Conservation (phyloP, 30 jellyfish, hydroid and myxozoan species). For the Hydractinia echinata region DNA sequence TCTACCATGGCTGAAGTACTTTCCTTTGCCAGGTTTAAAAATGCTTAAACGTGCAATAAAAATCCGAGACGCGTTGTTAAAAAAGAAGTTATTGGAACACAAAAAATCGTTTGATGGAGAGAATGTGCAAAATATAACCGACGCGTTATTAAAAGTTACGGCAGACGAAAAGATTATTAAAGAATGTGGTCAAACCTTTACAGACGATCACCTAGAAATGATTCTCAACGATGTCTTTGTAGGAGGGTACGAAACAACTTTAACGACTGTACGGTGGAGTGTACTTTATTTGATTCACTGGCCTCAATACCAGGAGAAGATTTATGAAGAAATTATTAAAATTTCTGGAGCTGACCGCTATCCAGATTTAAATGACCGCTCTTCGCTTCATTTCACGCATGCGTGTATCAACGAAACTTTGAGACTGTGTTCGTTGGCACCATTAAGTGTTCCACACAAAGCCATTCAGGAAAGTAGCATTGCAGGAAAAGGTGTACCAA, state of each 20-base stretch:
- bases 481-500: conserved; percentile 51
- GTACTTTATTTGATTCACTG: conserved; percentile 36
- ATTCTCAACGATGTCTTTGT: conserved; percentile 47
- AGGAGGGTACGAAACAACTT: conserved; percentile 74
- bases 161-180: background rate
- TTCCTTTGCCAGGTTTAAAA: conserved; percentile 23
- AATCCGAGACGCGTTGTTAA: conserved; percentile 19
- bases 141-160: conserved; percentile 45
- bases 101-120: conserved; percentile 44
- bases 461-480: conserved; percentile 49
- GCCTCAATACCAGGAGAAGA: conserved; percentile 57
- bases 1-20: conserved; percentile 53
- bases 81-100: conserved; percentile 50
- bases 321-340: conserved; percentile 41
- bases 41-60: background rate
- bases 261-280: conserved; percentile 64
- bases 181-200: background rate
- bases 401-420: conserved; percentile 62
- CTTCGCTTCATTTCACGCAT: conserved; percentile 33
- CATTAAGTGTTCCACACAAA: conserved; percentile 74
- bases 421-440: conserved; percentile 56
- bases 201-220: conserved; percentile 54
- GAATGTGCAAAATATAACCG: conserved; percentile 69
- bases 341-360: conserved; percentile 41
- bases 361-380: conserved; percentile 49